Conservation (phyloP, 2,113 vertebrate species). For the Poeciliopsis occidentalis region DNA sequence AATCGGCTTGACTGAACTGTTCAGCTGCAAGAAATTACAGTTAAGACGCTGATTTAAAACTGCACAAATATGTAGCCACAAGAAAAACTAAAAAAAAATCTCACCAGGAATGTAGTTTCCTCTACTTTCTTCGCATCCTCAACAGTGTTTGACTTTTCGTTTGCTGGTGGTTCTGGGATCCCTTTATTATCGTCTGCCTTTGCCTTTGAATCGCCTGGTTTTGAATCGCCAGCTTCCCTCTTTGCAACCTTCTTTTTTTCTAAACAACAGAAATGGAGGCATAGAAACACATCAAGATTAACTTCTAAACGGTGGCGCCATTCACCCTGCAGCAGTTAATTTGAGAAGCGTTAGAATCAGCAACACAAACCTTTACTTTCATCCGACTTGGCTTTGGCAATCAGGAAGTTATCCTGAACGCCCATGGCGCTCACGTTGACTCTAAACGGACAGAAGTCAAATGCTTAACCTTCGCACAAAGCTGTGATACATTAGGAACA, state of each 20-base stretch:
- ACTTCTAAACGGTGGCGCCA: neutral
- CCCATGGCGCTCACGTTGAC: slow-evolving; percentile 70
- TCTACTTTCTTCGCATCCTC: neutral
- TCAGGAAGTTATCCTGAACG: slow-evolving; percentile 67
- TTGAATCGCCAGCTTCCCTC: accelerated
- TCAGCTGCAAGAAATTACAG: slow-evolving; percentile 50
- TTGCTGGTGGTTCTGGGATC: neutral
- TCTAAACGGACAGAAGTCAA: slow-evolving; percentile 49
- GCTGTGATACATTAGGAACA: neutral
- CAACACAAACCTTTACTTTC: slow-evolving; percentile 47
- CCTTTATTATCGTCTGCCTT: accelerated
- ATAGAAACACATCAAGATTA: neutral
- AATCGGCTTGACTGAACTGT: slow-evolving; percentile 16
- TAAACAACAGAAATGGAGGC: slow-evolving; percentile 12
- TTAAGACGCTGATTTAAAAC: neutral
- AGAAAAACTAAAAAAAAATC: neutral
- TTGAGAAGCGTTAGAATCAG: neutral
- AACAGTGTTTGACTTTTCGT: neutral
- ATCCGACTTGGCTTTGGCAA: slow-evolving; percentile 13
- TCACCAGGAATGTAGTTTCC: slow-evolving; percentile 21
- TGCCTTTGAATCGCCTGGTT: accelerated
- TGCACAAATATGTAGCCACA: neutral
- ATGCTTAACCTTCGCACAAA: neutral
- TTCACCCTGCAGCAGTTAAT: neutral
- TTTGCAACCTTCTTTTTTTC: slow-evolving; percentile 46